Percentiles rank a stretch among this genome's conserved stretches.
These are phyloP conservation scores for Ruditapes philippinarum DNA, from an alignment of 1,140 invertebrate species.

Conservation along the genomic window DNA sequence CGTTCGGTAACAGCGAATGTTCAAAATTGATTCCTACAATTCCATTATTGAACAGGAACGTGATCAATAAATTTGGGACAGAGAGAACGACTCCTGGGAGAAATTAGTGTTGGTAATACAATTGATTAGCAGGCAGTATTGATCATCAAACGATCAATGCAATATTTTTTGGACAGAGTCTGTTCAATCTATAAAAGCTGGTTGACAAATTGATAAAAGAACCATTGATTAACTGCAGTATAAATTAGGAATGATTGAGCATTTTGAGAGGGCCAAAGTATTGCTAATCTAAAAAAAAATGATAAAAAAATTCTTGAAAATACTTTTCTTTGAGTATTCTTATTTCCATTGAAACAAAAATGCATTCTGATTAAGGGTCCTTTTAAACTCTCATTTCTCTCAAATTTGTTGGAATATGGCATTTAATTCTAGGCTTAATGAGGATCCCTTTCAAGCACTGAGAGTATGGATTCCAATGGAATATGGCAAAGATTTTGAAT, in stretches of 20 bases:
- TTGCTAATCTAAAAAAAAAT: too few species aligned
- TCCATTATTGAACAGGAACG: slow-evolving; percentile 19
- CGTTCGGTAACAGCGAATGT: slow-evolving; percentile 34
- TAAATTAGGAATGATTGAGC: neutral
- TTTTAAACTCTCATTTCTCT: too few species aligned
- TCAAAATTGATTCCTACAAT: slow-evolving; percentile 60
- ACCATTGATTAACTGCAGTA: neutral
- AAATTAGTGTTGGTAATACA: neutral
- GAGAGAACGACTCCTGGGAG: slow-evolving; percentile 9
- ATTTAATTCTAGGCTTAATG: too few species aligned
- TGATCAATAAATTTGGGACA: slow-evolving; percentile 61
- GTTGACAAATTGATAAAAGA: neutral
- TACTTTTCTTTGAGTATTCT: too few species aligned
- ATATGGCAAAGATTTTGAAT: too few species aligned
- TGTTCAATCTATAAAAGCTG: neutral
- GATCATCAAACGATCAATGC: slow-evolving; percentile 29
- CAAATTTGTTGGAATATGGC: too few species aligned
- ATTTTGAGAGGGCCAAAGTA: neutral
- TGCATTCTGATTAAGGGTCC: too few species aligned
- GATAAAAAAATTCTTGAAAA: too few species aligned
- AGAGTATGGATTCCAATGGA: too few species aligned
- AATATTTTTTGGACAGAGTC: slow-evolving; percentile 27
- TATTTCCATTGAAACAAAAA: neutral
- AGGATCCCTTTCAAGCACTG: too few species aligned
- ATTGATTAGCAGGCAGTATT: slow-evolving; percentile 52